Base-by-base conservation (phyloP, 2,113 vertebrate species). In the Sarotherodon lohbergeri region DNA sequence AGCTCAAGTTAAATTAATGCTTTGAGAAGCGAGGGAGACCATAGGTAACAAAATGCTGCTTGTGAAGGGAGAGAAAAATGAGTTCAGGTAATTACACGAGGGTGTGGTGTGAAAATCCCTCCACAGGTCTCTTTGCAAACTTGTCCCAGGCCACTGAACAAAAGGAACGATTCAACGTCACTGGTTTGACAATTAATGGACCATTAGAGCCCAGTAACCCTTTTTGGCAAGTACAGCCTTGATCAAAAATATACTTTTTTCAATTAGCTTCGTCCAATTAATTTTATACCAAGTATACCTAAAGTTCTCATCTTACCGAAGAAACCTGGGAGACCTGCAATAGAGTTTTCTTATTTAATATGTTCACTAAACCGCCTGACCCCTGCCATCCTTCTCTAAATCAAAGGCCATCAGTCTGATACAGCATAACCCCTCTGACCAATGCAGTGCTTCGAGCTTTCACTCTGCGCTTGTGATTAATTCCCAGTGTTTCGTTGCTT, bases 241-340 rank as follows among this genome's bases (percentile, higher is more conserved):
- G 73, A 86, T 91, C 89, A 85, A 63, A 90, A 92, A 89, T 82
- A 88, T 86, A 54, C 83, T 36, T 81, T 88, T 93, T 94, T 92
- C 88, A 93, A 94, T 95, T 93, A 90, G 91, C 86, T 83, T 83
- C 24, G n/a, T 86, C 85, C 36, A 81, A 94, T 94, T 90, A 87
- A 90, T 87, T 87, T 88, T 90, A 78, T 82, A 86, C 85, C 34
- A 13, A 79, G 80, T 89, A 84, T 73, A 86, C 86, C 88, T 90
- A 61, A 84, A 94, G 85, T 89, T 83, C 82, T 81, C 55, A 79
- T 66, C 78, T 82, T 73, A 82, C 85, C 68, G 14, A 16, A 87
- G 83, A 54, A 88, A 66, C 81, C 34, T 50, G 88, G 66, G 32
- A 89, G 76, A 87, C 59, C 84, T 54, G 80, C 34, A 36, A n/a